Conservation (phyloP, 2,113 vertebrate species). For the Lophura nycthemera region DNA sequence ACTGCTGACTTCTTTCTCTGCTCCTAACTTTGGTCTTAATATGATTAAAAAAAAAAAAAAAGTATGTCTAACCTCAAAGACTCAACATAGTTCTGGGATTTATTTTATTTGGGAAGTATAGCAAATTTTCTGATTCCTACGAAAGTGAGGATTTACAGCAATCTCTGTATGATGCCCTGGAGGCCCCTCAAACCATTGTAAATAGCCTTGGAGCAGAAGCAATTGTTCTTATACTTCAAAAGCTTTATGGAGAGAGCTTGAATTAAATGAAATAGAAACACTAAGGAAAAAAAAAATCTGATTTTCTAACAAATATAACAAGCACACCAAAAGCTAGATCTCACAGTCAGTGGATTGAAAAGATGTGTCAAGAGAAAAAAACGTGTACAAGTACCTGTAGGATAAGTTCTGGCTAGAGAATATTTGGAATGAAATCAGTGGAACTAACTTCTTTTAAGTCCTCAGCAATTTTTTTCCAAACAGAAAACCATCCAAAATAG, state of each 20-base stretch:
- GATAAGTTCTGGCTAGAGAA: not conserved
- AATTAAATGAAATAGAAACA: not conserved
- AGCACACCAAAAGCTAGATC: not conserved
- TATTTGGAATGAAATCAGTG: not conserved
- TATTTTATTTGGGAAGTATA: not conserved
- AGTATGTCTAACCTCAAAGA: not conserved
- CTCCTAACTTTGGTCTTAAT: not conserved
- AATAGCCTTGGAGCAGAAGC: not conserved
- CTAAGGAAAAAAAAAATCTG: accelerated
- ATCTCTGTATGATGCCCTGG: not conserved
- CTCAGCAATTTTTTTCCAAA: not conserved
- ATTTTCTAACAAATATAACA: not conserved
- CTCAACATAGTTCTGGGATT: not conserved
- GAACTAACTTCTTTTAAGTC: not conserved
- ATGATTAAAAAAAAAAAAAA: not conserved
- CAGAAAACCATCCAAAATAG: not conserved
- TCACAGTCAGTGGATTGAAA: not conserved
- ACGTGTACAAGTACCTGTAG: accelerated
- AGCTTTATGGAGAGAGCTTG: not conserved
- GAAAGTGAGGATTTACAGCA: not conserved
- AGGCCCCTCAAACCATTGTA: not conserved
- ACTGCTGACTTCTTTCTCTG: not conserved
- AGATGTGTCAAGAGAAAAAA: not conserved
- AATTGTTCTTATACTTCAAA: not conserved
- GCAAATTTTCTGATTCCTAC: not conserved